Evolutionary conservation across 2,888 invertebrate genomes (phyloP).

Genomic region (Lissonota sp.): DNA sequence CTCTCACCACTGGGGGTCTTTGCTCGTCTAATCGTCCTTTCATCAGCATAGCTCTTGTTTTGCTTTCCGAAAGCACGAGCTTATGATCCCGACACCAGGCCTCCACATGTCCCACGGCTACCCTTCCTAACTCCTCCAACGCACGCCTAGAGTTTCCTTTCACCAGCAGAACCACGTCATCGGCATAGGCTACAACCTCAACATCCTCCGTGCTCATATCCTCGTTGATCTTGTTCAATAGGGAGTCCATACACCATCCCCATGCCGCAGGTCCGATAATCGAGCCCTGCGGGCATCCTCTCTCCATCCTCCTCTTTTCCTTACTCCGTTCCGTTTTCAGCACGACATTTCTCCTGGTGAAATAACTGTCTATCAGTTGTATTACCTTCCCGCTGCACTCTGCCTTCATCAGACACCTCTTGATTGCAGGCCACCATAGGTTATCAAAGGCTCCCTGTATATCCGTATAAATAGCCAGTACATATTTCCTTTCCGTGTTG

Average conservation of each 20-base stretch:
- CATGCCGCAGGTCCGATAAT: no score
- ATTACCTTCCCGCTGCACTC: constrained; percentile 14
- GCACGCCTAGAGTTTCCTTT: constrained; percentile 13
- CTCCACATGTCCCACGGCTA: neutral
- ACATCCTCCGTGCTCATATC: neutral
- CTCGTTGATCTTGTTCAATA: constrained; percentile 23
- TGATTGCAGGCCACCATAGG: constrained; percentile 75
- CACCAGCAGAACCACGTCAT: constrained; percentile 36
- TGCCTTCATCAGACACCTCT: constrained; percentile 57
- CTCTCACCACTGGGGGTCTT: neutral
- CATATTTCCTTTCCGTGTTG: constrained; percentile 65
- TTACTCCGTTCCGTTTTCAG: neutral
- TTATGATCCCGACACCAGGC: constrained; percentile 39
- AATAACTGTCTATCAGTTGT: no score
- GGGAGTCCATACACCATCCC: constrained; percentile 59
- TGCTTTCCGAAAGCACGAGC: constrained; percentile 4
- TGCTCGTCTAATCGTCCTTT: constrained; percentile 16
- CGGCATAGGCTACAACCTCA: constrained; percentile 49
- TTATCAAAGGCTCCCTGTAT: constrained; percentile 77
- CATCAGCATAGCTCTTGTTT: constrained; percentile 46
- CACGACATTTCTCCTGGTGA: neutral
- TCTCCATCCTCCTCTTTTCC: constrained; percentile 1
- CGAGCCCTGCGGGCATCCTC: no score
- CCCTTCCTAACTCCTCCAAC: constrained; percentile 1
- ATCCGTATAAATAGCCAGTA: constrained; percentile 69